Percentiles rank a stretch among this genome's conserved stretches.
Conservation (phyloP, 2,797 vertebrate species). For the Malacoraja senta region DNA sequence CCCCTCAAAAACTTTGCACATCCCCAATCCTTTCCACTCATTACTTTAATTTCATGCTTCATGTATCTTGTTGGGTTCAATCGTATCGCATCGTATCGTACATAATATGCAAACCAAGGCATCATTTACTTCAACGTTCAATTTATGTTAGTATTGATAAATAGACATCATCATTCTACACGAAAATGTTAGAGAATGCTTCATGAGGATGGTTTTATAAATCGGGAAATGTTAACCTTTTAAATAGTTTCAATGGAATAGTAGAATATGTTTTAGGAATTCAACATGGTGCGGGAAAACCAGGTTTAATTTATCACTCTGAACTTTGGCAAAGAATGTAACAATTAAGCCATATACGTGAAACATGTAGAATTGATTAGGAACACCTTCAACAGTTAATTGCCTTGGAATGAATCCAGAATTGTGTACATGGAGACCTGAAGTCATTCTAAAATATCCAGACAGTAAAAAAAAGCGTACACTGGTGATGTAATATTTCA, state of each 20-base stretch:
- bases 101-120: not conserved
- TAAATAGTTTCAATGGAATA: not conserved
- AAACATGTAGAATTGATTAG: not conserved
- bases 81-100: too few species aligned
- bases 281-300: not conserved
- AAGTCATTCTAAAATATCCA: conserved; percentile 25
- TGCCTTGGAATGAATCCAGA: conserved; percentile 17
- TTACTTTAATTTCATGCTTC: too few species aligned
- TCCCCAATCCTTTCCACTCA: too few species aligned
- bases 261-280: not conserved
- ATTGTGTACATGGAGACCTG: conserved; percentile 22
- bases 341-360: not conserved
- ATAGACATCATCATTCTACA: not conserved
- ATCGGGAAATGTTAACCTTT: not conserved
- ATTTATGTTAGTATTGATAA: not conserved
- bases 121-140: not conserved
- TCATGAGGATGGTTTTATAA: not conserved
- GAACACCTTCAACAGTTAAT: not conserved
- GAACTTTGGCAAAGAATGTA: not conserved
- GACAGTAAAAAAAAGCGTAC: conserved; percentile 20
- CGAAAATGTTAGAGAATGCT: not conserved
- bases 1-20: too few species aligned
- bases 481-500: conserved; percentile 2
- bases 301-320: not conserved
- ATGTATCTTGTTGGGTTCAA: too few species aligned